Percentiles rank a stretch among this genome's conserved stretches.
Evolutionary conservation across 1,140 invertebrate genomes (phyloP).

Genomic region (Nautilus pompilius): DNA sequence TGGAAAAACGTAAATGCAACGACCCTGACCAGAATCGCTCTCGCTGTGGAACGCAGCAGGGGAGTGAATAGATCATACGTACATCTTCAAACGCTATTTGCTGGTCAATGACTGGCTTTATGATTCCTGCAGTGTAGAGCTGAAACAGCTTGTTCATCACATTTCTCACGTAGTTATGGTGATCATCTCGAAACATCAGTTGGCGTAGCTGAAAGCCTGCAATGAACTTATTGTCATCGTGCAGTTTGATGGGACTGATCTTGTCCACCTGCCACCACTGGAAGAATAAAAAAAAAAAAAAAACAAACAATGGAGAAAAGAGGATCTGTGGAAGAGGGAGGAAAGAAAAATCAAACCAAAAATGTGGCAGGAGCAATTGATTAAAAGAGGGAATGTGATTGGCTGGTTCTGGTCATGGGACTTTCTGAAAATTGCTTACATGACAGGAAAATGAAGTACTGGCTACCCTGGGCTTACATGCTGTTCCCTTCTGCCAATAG

Average conservation of each 20-base stretch:
- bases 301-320: too few species aligned
- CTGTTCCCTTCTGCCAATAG: too few species aligned
- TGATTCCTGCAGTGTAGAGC: slow-evolving; percentile 72
- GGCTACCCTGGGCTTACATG: too few species aligned
- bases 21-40: too few species aligned
- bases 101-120: slow-evolving; percentile 79
- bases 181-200: slow-evolving; percentile 76
- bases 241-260: slow-evolving; percentile 81
- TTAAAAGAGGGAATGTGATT: too few species aligned
- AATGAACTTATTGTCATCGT: slow-evolving; percentile 83
- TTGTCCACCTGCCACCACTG: slow-evolving; percentile 90
- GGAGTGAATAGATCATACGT: slow-evolving; percentile 49
- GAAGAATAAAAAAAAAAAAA: slow-evolving; percentile 13
- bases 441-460: too few species aligned
- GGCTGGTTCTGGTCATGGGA: too few species aligned
- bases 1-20: background rate
- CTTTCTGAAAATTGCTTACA: too few species aligned
- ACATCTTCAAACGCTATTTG: slow-evolving; percentile 84
- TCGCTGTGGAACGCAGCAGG: background rate
- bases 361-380: too few species aligned
- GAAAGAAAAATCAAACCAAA: too few species aligned
- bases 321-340: too few species aligned
- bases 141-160: slow-evolving; percentile 71
- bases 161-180: slow-evolving; percentile 67
- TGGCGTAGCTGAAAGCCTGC: slow-evolving; percentile 80